Conservation (phyloP, 2,797 vertebrate genomes). For the Ambastaia sidthimunki region DNA sequence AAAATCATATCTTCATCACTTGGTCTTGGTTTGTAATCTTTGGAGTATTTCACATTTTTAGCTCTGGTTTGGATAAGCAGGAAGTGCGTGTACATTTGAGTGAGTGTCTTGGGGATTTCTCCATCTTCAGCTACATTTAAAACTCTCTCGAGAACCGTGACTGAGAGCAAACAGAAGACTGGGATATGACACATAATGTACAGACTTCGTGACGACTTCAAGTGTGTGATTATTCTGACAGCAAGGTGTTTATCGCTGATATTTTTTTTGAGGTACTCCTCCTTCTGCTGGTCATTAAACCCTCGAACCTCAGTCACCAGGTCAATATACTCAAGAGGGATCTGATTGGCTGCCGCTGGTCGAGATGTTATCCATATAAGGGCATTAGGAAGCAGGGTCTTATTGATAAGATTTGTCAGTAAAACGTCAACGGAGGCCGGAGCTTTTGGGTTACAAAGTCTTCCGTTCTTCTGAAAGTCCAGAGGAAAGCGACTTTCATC, state of each 20-base stretch:
- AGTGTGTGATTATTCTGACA: constrained; percentile 44
- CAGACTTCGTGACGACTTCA: constrained; percentile 56
- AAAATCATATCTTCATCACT: constrained; percentile 41
- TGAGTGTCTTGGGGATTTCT: constrained; percentile 51
- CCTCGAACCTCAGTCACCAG: constrained; percentile 59
- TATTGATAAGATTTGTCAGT: constrained; percentile 59
- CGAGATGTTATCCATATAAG: constrained; percentile 61
- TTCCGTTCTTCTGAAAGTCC: constrained; percentile 56
- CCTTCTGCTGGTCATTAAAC: constrained; percentile 60
- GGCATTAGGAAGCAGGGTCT: constrained; percentile 48
- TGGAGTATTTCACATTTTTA: constrained; percentile 49
- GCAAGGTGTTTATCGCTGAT: constrained; percentile 51
- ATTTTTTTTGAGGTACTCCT: constrained; percentile 58
- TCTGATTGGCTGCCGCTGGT: constrained; percentile 56
- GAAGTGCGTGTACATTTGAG: constrained; percentile 59
- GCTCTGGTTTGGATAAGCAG: constrained; percentile 50
- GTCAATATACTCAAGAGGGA: constrained; percentile 51
- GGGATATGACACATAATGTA: constrained; percentile 64
- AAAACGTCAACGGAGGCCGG: constrained; percentile 39
- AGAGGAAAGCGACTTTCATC: constrained; percentile 58
- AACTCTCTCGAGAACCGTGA: constrained; percentile 51
- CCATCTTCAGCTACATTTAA: constrained; percentile 28
- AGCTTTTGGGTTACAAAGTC: constrained; percentile 16
- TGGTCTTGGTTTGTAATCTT: neutral
- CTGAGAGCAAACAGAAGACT: constrained; percentile 60